These are phyloP conservation scores for Halichoerus grypus DNA, from an alignment of 2,113 vertebrate genomes.

Conservation along the genomic window DNA sequence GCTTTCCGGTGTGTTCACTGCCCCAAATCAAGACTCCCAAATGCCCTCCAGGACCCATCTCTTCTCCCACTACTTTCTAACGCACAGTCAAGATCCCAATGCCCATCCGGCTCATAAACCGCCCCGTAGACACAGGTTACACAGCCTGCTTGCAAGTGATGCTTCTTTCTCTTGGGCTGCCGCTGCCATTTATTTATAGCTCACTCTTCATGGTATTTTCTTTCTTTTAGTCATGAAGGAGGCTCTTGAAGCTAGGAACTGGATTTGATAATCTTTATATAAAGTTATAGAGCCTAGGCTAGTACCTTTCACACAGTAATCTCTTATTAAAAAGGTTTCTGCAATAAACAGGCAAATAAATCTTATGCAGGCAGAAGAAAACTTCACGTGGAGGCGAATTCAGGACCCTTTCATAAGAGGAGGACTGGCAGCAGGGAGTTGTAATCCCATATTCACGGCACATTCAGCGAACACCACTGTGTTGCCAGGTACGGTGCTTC, in stretches of 20 bases:
- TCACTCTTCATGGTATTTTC: not conserved
- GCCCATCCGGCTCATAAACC: not conserved
- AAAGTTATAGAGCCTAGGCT: not conserved
- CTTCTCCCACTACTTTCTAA: not conserved
- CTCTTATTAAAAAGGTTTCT: slow-evolving; percentile 19
- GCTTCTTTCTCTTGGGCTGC: not conserved
- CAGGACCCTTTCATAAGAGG: not conserved
- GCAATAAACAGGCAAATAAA: not conserved
- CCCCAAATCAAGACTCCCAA: not conserved
- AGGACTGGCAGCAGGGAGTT: not conserved
- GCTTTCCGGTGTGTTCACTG: not conserved
- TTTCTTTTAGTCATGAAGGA: not conserved
- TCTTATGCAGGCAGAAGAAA: not conserved
- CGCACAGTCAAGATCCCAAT: not conserved
- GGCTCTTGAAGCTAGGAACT: not conserved
- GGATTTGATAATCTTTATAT: not conserved
- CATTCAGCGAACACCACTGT: not conserved
- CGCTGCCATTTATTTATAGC: not conserved
- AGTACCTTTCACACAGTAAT: not conserved
- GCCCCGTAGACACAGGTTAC: not conserved
- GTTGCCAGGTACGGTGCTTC: not conserved
- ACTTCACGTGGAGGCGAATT: not conserved
- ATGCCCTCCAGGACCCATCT: no score
- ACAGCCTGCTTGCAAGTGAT: not conserved
- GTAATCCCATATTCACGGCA: not conserved